Conservation (phyloP, 2,113 vertebrate genomes). For the Pedionomus torquatus region DNA sequence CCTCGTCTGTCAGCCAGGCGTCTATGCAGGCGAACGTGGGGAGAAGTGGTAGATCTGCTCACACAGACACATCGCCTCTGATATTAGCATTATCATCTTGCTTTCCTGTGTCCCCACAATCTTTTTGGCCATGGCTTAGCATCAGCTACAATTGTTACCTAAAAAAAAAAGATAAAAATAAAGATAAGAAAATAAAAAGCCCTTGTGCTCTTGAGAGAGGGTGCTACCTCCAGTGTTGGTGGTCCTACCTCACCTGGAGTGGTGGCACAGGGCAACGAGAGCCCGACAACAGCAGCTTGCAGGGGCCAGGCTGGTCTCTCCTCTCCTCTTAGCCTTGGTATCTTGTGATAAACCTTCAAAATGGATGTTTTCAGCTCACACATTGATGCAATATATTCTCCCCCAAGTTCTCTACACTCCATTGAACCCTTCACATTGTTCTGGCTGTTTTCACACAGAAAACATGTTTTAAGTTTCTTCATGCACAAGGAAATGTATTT, state of each 20-base stretch:
- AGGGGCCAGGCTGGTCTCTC: neutral
- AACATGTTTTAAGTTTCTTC: neutral
- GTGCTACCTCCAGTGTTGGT: neutral
- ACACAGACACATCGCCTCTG: neutral
- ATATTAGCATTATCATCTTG: neutral
- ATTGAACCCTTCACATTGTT: neutral
- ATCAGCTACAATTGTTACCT: neutral
- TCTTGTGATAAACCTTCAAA: neutral
- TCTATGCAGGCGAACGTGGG: neutral
- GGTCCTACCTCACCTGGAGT: neutral
- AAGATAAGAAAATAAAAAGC: too few species aligned
- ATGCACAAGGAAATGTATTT: conserved; percentile 10
- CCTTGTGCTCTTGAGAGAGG: neutral
- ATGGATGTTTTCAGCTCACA: neutral
- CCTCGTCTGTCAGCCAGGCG: neutral
- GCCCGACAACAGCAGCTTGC: neutral
- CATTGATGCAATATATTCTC: neutral
- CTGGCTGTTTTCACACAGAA: neutral
- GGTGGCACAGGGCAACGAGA: neutral
- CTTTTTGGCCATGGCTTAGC: neutral
- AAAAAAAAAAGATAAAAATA: neutral
- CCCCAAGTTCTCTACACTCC: neutral
- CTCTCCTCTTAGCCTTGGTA: neutral
- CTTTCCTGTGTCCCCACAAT: neutral
- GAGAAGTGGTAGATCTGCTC: neutral